Evolutionary conservation across 2,113 vertebrate genomes (phyloP).

Genomic region (Lampris megalopsis): DNA sequence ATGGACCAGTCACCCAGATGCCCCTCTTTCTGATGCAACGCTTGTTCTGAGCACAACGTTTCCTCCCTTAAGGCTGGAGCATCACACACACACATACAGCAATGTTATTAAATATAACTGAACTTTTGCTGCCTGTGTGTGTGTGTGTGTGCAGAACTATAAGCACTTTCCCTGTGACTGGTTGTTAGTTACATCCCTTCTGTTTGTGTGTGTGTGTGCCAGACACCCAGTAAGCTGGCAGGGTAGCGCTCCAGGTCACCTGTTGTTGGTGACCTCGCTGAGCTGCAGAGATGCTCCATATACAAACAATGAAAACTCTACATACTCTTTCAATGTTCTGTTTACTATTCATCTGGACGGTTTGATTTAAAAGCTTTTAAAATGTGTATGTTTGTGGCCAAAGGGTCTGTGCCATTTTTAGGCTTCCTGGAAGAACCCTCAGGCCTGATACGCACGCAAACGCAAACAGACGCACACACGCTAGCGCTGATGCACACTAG

Average conservation of each 20-base stretch:
- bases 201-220: conserved; percentile 7
- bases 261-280: not conserved
- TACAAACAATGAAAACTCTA: too few species aligned
- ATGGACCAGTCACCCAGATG: too few species aligned
- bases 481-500: too few species aligned
- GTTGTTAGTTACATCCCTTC: not conserved
- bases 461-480: too few species aligned
- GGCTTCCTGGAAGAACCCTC: not conserved
- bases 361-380: conserved; percentile 7
- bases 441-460: not conserved
- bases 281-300: not conserved
- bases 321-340: not conserved
- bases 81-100: too few species aligned
- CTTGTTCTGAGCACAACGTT: too few species aligned
- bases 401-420: not conserved
- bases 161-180: too few species aligned
- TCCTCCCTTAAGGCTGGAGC: not conserved
- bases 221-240: not conserved
- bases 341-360: not conserved
- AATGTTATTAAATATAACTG: too few species aligned
- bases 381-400: not conserved
- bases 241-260: not conserved
- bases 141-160: not conserved
- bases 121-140: not conserved
- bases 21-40: too few species aligned